These are phyloP conservation scores for Platyscapa corneri DNA, from an alignment of 1,140 invertebrate species.

Conservation along the genomic window DNA sequence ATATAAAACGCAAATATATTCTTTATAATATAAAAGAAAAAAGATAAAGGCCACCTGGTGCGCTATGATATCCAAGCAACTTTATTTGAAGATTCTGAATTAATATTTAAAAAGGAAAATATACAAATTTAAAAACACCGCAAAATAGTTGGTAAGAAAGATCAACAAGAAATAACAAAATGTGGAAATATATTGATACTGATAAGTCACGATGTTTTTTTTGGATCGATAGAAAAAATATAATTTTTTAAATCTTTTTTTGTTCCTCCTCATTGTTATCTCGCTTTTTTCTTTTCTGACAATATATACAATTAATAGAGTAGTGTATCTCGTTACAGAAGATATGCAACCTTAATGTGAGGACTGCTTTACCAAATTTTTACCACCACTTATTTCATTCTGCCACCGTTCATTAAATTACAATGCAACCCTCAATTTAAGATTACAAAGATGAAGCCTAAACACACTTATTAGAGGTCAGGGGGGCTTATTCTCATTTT, in stretches of 20 bases:
- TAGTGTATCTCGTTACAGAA: conserved; percentile 66
- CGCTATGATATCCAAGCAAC: conserved; percentile 62
- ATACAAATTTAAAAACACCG: neutral
- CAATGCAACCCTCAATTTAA: conserved; percentile 28
- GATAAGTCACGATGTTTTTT: conserved; percentile 71
- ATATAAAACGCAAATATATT: conserved; percentile 23
- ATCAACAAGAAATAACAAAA: conserved; percentile 25
- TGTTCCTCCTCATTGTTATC: conserved; percentile 54
- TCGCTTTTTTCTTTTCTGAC: conserved; percentile 62
- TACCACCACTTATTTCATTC: neutral
- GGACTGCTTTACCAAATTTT: neutral
- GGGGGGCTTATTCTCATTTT: conserved; percentile 53
- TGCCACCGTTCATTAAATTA: conserved; percentile 6
- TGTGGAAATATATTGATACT: conserved; percentile 53
- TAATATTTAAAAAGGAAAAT: conserved; percentile 29
- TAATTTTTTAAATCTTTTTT: conserved; percentile 69
- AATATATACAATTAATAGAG: conserved; percentile 74
- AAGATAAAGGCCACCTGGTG: conserved; percentile 61
- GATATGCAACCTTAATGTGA: conserved; percentile 48
- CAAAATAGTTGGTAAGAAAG: neutral
- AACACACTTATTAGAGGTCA: conserved; percentile 46
- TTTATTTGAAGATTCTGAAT: conserved; percentile 41
- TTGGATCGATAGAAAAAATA: conserved; percentile 75
- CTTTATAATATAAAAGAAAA: conserved; percentile 50
- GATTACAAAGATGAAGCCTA: conserved; percentile 56